A percentile compares a stretch with the other conserved stretches of the same genome.
phyloP scores from a whole-genome alignment of 2,888 invertebrate species.

The Napeogenes inachia region DNA sequence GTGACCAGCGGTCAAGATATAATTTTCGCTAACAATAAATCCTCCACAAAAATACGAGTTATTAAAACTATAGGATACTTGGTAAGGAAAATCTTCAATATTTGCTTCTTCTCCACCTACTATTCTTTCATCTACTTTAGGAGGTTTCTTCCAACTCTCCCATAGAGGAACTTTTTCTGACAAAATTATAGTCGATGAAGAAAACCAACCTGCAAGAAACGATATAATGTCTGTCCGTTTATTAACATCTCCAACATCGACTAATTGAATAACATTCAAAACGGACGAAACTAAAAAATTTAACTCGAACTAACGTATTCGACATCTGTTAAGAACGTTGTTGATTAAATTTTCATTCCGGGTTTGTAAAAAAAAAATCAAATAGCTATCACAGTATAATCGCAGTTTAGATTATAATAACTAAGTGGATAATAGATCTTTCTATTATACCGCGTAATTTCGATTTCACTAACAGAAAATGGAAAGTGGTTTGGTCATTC shows the following conservation, averaged over 20 bases:
- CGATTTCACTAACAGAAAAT: slow-evolving; percentile 16
- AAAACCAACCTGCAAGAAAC: slow-evolving; percentile 2
- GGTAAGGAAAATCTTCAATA: slow-evolving; percentile 62
- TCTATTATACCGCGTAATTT: slow-evolving; percentile 5
- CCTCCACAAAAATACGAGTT: slow-evolving; percentile 69
- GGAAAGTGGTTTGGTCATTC: slow-evolving; percentile 20
- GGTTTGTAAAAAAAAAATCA: not conserved
- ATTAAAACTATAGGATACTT: slow-evolving; percentile 65
- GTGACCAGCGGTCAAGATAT: slow-evolving; percentile 70
- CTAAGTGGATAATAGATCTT: not conserved
- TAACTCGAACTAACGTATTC: too few relatives aligned
- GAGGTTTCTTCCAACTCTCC: slow-evolving; percentile 23
- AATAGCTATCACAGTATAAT: too few relatives aligned
- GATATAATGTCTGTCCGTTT: too few relatives aligned
- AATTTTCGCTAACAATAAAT: slow-evolving; percentile 62
- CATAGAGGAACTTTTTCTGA: slow-evolving; percentile 32
- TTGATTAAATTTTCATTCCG: not conserved
- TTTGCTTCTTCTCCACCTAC: slow-evolving; percentile 62
- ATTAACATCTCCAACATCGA: not conserved
- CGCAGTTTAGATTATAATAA: too few relatives aligned
- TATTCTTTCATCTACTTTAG: slow-evolving; percentile 46
- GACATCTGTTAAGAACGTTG: not conserved
- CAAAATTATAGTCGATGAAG: slow-evolving; percentile 25
- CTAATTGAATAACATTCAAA: too few relatives aligned
- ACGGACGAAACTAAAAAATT: too few relatives aligned